A percentile compares a stretch with the other conserved stretches of the same genome.
Conservation (phyloP, 2,113 vertebrate species). For the Catharus bicknelli region DNA sequence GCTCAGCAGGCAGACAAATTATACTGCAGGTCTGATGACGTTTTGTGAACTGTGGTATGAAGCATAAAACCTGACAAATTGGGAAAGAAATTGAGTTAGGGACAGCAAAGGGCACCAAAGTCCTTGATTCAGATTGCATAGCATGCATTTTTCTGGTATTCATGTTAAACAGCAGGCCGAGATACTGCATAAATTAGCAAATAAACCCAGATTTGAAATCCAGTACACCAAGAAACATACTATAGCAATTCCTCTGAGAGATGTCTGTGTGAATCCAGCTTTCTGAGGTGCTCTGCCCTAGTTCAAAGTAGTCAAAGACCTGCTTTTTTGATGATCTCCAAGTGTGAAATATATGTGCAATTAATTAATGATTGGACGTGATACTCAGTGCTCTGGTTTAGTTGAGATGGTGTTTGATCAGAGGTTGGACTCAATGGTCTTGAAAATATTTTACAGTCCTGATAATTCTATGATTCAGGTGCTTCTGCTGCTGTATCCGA, state of each 20-base stretch:
- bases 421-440: not conserved
- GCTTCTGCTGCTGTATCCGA: not conserved
- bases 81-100: not conserved
- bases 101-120: not conserved
- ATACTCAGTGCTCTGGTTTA: not conserved
- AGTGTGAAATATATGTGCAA: not conserved
- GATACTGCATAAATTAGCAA: not conserved
- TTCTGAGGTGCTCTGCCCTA: not conserved
- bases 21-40: not conserved
- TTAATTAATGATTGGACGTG: fast-evolving
- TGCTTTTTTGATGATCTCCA: not conserved
- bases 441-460: not conserved
- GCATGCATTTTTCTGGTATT: not conserved
- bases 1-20: not conserved
- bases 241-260: not conserved
- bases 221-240: not conserved
- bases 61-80: not conserved
- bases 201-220: not conserved
- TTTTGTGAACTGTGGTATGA: not conserved
- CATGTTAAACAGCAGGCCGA: not conserved
- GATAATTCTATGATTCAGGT: not conserved
- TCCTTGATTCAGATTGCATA: not conserved
- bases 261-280: not conserved
- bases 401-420: not conserved
- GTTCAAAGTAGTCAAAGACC: not conserved